These are phyloP conservation scores for Steinernema feltiae DNA, from an alignment of 1,140 invertebrate genomes.

Conservation along the genomic window DNA sequence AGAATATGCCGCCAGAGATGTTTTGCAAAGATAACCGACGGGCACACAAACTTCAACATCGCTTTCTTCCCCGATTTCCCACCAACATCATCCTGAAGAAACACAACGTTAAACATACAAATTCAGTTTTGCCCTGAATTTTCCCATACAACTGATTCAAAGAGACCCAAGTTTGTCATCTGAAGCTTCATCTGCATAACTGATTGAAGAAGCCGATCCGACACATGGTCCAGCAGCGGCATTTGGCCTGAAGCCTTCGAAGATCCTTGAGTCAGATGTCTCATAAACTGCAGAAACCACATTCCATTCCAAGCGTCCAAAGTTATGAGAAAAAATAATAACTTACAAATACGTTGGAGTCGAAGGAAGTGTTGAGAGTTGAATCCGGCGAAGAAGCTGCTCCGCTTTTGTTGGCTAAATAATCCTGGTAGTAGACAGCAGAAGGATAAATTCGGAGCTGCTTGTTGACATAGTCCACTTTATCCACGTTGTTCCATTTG, in stretches of 20 bases:
- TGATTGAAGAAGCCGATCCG: neutral
- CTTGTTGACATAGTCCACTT: slow-evolving; percentile 40
- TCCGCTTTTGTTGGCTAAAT: neutral
- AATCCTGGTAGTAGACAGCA: slow-evolving; percentile 18
- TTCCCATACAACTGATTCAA: neutral
- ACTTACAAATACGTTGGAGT: neutral
- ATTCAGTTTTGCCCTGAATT: neutral
- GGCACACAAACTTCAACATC: slow-evolving; percentile 45
- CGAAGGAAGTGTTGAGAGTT: neutral
- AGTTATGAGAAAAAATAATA: neutral
- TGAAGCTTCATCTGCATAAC: neutral
- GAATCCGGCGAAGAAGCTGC: neutral
- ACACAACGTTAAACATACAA: neutral
- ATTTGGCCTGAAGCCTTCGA: neutral
- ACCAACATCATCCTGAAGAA: neutral
- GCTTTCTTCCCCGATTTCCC: slow-evolving; percentile 30
- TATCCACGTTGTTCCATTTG: slow-evolving; percentile 67
- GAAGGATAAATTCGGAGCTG: slow-evolving; percentile 38
- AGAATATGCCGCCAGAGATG: slow-evolving; percentile 50
- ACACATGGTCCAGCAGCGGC: neutral
- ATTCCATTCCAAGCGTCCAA: neutral
- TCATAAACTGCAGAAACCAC: neutral
- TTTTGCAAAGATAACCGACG: slow-evolving; percentile 45
- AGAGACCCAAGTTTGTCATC: neutral
- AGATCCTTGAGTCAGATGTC: neutral